Evolutionary conservation across 2,888 invertebrate genomes (phyloP), one percentile per base, ranked within the genome.

Genomic region (Pteria penguin): DNA sequence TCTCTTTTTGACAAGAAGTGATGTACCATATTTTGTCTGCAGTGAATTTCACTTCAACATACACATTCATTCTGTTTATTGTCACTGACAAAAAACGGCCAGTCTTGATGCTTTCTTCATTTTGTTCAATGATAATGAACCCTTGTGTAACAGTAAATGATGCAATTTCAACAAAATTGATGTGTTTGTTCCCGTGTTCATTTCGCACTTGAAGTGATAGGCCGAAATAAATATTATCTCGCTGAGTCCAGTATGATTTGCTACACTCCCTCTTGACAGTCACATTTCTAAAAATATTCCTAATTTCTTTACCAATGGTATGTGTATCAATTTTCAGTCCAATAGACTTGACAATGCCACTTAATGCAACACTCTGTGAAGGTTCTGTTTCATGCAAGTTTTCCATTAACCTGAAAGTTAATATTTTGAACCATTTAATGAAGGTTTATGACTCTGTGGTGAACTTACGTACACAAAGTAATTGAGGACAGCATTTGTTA

Each of bases 221-320:
- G 24, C 68, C 68, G 11, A 58, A 32, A 33, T 58, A 68, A 11
- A 33, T 36, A 4, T 54, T 55, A 18, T 14, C 8, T 58, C 26
- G 57, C 26, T 14, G 4, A 2, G 68, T 68, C 68, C 68, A 68
- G 22, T 68, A 24, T 8, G 33, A 32, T 33, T 68, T 22, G 32
- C 57, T 33, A 11, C 68, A 33, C 18, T 33, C 58, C 3, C 58
- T 31, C 26, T 58, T 55, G 2, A 58, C 33, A 24, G n/a, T 45
- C 18, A 45, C n/a, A 45, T 45, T 65, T 45, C 27, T 32, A 32
- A 65, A 65, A 24, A 36, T 36, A n/a, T 65, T 65, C 26, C 45
- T 4, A 36, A 65, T n/a, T 31, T 26, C 36, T 33, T n/a, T 31
- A 24, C 58, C 54, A 32, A 55, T 4, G 5, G 70, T 0, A 33